Percentiles rank a stretch among this genome's conserved stretches.
phyloP scores from a whole-genome alignment of 1,140 invertebrate genomes.

The Lineus longissimus region DNA sequence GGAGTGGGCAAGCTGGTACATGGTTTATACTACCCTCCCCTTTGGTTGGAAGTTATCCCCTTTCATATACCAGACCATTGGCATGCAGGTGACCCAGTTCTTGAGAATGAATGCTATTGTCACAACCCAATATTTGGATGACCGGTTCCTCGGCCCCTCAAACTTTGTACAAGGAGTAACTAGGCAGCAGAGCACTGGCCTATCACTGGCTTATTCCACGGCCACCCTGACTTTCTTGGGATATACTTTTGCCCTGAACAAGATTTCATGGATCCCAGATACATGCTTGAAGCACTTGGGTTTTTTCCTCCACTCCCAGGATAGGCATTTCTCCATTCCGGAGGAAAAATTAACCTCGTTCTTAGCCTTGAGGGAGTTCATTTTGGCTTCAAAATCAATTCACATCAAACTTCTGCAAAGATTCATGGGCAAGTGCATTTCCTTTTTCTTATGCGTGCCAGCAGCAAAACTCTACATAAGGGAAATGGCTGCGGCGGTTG shows the following conservation, averaged over 20 bases:
- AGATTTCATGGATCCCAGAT: neutral
- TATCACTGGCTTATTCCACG: neutral
- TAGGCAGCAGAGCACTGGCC: neutral
- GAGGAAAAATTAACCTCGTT: neutral
- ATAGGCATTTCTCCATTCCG: neutral
- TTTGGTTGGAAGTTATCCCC: neutral
- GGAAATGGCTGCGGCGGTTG: neutral
- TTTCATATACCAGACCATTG: conserved; percentile 3
- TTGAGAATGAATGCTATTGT: neutral
- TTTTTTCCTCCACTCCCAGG: neutral
- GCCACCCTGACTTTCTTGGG: neutral
- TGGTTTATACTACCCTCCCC: neutral
- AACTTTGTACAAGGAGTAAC: neutral
- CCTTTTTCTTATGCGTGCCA: neutral
- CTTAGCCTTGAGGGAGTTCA: neutral
- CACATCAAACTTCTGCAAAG: neutral
- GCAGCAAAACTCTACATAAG: neutral
- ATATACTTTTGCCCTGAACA: neutral
- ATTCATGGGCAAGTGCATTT: neutral
- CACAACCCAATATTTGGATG: neutral
- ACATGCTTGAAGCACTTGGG: neutral
- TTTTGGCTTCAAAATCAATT: neutral
- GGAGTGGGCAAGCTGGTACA: neutral
- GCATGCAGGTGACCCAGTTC: neutral
- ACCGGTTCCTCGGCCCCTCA: neutral